Base-by-base conservation (phyloP, 2,797 vertebrate species). In the Vipera latastei region DNA sequence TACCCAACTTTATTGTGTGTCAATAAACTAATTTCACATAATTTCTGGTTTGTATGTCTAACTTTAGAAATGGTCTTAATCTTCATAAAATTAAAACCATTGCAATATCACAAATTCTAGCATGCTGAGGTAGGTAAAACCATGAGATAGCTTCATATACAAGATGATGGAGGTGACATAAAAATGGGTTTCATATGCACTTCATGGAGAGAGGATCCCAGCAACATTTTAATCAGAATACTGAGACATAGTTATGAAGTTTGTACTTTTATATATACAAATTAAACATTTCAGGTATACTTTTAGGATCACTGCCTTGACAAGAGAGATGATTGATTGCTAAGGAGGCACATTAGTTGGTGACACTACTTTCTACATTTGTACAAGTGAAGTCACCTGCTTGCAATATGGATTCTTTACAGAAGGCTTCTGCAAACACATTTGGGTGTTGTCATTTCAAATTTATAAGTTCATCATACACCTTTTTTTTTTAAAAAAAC, bases 1-100 rank as follows among this genome's bases (percentile, higher is more conserved):
- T 9, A 86, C 22, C 32, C 59, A 60, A 85, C 0, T 7, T 65
- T 91, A 65, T 48, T 90, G 69, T 63, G 53, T 90, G 51, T 65
- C 57, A 93, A 91, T 90, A 94, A 94, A 95, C 91, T 94, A 85
- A 65, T 93, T 13, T 7, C 59, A 48, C 92, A 4, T 91, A 25
- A 86, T 0, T 32, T 57, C 91, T 95, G 3, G 87, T 93, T 20
- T 73, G 26, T 89, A 28, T 26, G 14, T 28, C 94, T 59, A 53
- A 12, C 65, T 94, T 91, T 92, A 87, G 89, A 51, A 13, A 65
- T 69, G 69, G 63, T n/a, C 25, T 56, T 73, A 57, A 11, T 38
- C 48, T n/a, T 87, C 22, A 6, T 86, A n/a, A 91, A 48, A 1
- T 48, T 59, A 86, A 89, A 89, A 86, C 32, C 9, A 73, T 0